A percentile compares a stretch with the other conserved stretches of the same genome.
These are phyloP conservation scores for Zosterops lateralis DNA, from an alignment of 2,113 vertebrate species.

Conservation along the genomic window DNA sequence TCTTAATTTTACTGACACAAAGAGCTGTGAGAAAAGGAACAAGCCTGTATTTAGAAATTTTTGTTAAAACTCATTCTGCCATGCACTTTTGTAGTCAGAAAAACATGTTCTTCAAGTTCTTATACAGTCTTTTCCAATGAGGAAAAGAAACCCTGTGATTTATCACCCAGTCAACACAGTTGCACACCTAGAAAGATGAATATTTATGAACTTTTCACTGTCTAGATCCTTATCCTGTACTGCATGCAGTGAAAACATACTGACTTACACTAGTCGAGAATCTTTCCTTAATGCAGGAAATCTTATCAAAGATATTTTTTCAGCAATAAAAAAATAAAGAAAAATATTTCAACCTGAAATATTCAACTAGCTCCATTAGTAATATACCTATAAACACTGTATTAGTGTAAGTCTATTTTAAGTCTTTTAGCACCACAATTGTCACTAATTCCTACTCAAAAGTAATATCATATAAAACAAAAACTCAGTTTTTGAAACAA, in stretches of 20 bases:
- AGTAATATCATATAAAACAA: not conserved
- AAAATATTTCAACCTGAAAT: not conserved
- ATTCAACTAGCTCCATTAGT: not conserved
- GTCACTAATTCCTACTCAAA: not conserved
- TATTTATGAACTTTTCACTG: conserved; percentile 37
- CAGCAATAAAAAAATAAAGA: not conserved
- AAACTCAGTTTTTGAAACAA: not conserved
- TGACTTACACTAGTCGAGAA: not conserved
- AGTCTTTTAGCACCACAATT: not conserved
- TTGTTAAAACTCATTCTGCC: not conserved
- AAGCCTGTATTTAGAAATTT: not conserved
- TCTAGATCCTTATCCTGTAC: not conserved
- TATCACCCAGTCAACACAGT: conserved; percentile 15
- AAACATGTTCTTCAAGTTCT: not conserved
- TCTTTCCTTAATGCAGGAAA: not conserved
- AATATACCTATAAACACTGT: not conserved
- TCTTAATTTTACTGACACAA: not conserved
- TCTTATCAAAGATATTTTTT: not conserved
- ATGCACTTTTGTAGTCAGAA: not conserved
- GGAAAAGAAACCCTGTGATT: not conserved
- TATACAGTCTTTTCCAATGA: not conserved
- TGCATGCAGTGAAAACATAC: not conserved
- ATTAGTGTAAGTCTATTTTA: not conserved
- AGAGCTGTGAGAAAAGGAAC: not conserved
- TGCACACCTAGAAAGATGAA: conserved; percentile 4